Conservation (phyloP, 2,113 vertebrate species). For the Eptesicus fuscus region DNA sequence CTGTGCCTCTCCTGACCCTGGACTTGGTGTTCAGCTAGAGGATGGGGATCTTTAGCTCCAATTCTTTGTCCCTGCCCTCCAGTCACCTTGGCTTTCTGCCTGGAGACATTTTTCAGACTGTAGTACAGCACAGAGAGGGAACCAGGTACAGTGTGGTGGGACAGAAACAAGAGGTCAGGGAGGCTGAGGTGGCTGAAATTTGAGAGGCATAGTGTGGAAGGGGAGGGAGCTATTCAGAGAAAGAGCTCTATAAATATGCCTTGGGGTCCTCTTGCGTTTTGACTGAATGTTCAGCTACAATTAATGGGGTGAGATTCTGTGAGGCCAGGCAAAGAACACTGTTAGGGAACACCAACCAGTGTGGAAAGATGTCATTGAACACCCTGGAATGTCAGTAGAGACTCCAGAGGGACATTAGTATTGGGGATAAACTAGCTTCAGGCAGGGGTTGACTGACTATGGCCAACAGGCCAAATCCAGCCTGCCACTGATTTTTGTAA, state of each 20-base stretch:
- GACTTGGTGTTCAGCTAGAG: background rate
- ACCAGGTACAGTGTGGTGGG: background rate
- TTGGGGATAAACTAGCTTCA: background rate
- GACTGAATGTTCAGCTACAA: background rate
- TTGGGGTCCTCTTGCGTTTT: background rate
- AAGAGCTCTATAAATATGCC: background rate
- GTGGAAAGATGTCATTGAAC: background rate
- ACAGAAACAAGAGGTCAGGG: background rate
- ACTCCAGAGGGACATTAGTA: background rate
- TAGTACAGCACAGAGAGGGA: background rate
- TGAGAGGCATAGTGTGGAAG: background rate
- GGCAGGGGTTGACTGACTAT: background rate
- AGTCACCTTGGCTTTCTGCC: background rate
- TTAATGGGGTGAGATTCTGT: background rate
- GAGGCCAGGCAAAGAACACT: background rate
- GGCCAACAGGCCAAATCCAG: background rate
- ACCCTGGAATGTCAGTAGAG: background rate
- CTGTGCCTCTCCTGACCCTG: background rate
- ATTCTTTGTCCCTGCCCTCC: background rate
- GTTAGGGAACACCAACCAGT: background rate
- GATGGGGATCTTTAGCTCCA: background rate
- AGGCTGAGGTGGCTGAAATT: background rate
- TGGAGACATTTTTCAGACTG: background rate
- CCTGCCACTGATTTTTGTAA: background rate
- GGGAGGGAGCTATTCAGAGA: background rate